Conservation (phyloP, 2,113 vertebrate species). For the Hippoglossus stenolepis region DNA sequence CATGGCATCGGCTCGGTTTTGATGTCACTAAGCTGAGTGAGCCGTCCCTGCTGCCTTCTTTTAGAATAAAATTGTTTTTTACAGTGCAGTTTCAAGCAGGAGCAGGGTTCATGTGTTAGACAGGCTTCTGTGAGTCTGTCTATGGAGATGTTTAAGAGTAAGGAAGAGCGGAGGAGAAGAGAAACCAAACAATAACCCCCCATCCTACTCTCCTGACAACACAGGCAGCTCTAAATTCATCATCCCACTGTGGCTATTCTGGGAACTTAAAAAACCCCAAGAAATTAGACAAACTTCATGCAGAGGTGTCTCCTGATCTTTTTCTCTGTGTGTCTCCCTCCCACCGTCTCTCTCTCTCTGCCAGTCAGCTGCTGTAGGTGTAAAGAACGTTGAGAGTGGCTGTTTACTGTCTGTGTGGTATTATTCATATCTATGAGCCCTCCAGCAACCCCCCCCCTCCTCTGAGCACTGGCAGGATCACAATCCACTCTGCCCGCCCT, state of each 20-base stretch:
- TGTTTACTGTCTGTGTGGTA: conserved; percentile 70
- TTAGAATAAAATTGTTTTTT: conserved; percentile 28
- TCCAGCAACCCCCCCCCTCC: conserved; percentile 6
- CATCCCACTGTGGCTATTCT: conserved; percentile 66
- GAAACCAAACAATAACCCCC: conserved; percentile 40
- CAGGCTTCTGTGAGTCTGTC: conserved; percentile 35
- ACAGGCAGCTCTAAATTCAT: conserved; percentile 55
- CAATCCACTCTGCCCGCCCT: conserved; percentile 45
- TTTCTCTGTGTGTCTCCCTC: conserved; percentile 33
- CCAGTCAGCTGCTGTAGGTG: conserved; percentile 70
- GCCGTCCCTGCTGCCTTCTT: conserved; percentile 35
- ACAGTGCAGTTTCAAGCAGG: conserved; percentile 50
- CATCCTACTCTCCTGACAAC: conserved; percentile 57
- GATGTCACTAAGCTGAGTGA: conserved; percentile 52
- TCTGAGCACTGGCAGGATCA: conserved; percentile 49
- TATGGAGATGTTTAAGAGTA: conserved; percentile 34
- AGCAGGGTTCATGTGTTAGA: conserved; percentile 51
- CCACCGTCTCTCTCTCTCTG: conserved; percentile 36
- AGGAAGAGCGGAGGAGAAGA: conserved; percentile 20
- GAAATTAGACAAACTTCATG: conserved; percentile 59
- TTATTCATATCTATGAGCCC: conserved; percentile 70
- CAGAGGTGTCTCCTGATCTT: conserved; percentile 41
- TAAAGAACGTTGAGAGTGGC: conserved; percentile 59
- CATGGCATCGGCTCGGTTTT: conserved; percentile 52
- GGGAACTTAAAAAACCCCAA: conserved; percentile 37